A percentile compares a stretch with the other conserved stretches of the same genome.
phyloP scores from a whole-genome alignment of 2,888 invertebrate species.

The Nemapogon koenigi region DNA sequence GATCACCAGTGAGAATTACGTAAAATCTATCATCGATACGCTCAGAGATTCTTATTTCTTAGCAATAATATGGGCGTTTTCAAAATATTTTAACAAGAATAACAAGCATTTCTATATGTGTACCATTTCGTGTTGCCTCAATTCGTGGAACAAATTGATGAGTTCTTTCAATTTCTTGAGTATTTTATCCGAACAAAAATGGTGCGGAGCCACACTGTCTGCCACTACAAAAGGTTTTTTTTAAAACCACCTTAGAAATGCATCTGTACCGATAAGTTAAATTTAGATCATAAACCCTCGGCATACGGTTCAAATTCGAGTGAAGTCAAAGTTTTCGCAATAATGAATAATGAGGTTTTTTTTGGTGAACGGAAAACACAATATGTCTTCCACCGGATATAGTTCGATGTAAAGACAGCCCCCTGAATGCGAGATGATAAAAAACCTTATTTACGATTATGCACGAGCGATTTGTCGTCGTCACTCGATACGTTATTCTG shows the following conservation, averaged over 20 bases:
- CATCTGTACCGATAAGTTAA: constrained; percentile 24
- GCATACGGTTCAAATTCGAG: constrained; percentile 24
- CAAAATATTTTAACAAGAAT: background rate
- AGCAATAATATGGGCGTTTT: too few species aligned
- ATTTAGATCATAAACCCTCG: background rate
- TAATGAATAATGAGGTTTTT: constrained; percentile 49
- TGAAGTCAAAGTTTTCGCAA: constrained; percentile 23
- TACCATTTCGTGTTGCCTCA: constrained; percentile 1
- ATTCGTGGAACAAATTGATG: constrained; percentile 35
- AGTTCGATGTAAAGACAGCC: constrained; percentile 27
- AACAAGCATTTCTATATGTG: background rate
- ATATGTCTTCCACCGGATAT: constrained; percentile 54
- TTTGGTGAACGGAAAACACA: constrained; percentile 44
- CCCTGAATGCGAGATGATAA: constrained; percentile 33
- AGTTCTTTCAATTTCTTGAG: constrained; percentile 32
- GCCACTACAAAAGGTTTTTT: constrained; percentile 52
- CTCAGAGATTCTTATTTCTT: too few species aligned
- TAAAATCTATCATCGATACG: too few species aligned
- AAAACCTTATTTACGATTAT: constrained; percentile 58
- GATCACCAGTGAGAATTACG: too few species aligned
- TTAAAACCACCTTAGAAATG: constrained; percentile 50
- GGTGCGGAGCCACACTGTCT: constrained; percentile 57
- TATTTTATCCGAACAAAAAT: constrained; percentile 45
- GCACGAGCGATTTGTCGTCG: constrained; percentile 56
- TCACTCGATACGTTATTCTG: constrained; percentile 46